A percentile compares a stretch with the other conserved stretches of the same genome.
Conservation (phyloP, 1,140 invertebrate genomes). For the Pseudobourletiella spinata region DNA sequence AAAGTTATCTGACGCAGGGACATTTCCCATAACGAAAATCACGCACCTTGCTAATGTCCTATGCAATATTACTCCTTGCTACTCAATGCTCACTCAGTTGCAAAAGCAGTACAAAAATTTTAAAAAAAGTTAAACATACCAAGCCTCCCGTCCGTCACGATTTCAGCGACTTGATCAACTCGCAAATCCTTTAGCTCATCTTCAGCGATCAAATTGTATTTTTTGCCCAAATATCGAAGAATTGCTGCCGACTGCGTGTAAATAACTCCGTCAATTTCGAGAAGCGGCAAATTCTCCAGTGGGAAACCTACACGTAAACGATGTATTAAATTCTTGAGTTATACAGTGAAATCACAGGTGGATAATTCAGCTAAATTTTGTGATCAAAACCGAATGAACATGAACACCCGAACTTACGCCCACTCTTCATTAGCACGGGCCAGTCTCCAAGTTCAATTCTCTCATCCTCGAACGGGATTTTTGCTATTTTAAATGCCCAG, state of each 20-base stretch:
- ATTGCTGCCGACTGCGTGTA: slow-evolving; percentile 57
- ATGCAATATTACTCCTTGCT: too few species aligned
- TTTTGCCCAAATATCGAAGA: slow-evolving; percentile 53
- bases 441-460: slow-evolving; percentile 46
- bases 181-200: slow-evolving; percentile 54
- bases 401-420: background rate
- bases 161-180: slow-evolving; percentile 49
- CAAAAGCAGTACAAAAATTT: too few species aligned
- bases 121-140: background rate
- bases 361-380: background rate
- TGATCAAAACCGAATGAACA: background rate
- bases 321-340: background rate
- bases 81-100: too few species aligned
- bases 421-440: slow-evolving; percentile 38
- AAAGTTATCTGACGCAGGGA: too few species aligned
- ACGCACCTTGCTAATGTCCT: too few species aligned
- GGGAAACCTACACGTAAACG: slow-evolving; percentile 29
- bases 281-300: slow-evolving; percentile 56
- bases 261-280: slow-evolving; percentile 56
- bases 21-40: too few species aligned
- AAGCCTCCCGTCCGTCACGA: slow-evolving; percentile 1
- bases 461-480: slow-evolving; percentile 55
- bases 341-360: background rate
- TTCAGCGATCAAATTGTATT: slow-evolving; percentile 50
- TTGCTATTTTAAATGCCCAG: slow-evolving; percentile 54